Evolutionary conservation across 2,888 invertebrate species (phyloP), one percentile per base, ranked within the genome.

Genomic region (Idaea dimidiata): DNA sequence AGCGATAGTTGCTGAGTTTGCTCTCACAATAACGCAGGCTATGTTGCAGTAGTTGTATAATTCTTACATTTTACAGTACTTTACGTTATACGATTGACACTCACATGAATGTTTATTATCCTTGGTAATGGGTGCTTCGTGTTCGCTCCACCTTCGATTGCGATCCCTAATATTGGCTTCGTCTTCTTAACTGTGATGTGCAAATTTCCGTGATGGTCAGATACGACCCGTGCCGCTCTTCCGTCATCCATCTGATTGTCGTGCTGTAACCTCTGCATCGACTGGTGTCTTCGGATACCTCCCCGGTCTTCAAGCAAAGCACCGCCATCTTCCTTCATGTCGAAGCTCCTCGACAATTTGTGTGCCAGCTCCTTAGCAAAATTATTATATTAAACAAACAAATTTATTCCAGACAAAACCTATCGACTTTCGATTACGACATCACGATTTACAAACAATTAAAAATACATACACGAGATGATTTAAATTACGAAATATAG

Each of bases 81-180:
- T 56, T 5, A 17, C 7, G 18, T 24, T 56, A 56, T 8, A 4
- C 16, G 17, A 54, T 54, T 16, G 17, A 16, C 58, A 81, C 96
- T 95, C 88, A 98, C 99, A 90, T 98, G 98, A 83, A 99, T 98
- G 89, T 98, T 98, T 81, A 99, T 98, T 81, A 99, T 98, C 84
- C 98, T 95, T 61, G 99, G 99, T 80, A 98, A 93, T 62, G 97
- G 97, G 90, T 99, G 98, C 82, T 97, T 97, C 58, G 99, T 99
- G 88, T 99, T 98, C 77, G 97, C 97, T 68, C 99, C 99, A 67
- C 99, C 99, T 93, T 99, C 99, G 80, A 99, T 99, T 69, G 98
- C 99, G 81, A 99, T 97, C 73, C 99, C 99, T 77, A 99, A 94
- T 80, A 97, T 97, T 59, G 98, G 97, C 90, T 98, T 98, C 62